Percentiles rank a stretch among this genome's conserved stretches.
phyloP scores from a whole-genome alignment of 1,140 invertebrate genomes.

The Prorops nasuta region DNA sequence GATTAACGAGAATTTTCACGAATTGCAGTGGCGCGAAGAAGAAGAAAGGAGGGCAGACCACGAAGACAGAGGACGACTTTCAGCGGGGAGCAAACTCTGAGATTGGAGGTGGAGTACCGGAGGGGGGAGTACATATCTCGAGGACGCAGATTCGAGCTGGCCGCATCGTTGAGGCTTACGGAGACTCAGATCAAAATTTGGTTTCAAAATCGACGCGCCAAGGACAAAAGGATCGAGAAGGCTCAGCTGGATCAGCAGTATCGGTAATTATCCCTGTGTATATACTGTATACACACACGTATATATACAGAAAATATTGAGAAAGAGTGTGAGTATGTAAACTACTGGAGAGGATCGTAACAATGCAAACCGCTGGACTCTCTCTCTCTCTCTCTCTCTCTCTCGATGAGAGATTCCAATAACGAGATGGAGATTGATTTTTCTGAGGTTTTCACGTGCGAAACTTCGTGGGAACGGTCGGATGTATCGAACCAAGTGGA shows the following conservation, averaged over 20 bases:
- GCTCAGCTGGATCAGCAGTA: conserved; percentile 92
- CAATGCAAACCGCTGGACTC: no score
- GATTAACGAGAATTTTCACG: conserved; percentile 8
- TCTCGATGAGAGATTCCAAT: no score
- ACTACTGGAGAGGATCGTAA: no score
- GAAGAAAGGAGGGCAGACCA: conserved; percentile 81
- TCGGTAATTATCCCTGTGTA: conserved; percentile 65
- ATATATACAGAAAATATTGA: no score
- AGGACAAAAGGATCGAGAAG: conserved; percentile 95
- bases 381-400: no score
- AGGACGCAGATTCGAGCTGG: conserved; percentile 81
- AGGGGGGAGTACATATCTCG: conserved; percentile 89
- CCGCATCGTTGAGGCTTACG: conserved; percentile 76
- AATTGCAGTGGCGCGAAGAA: conserved; percentile 73
- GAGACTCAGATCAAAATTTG: conserved; percentile 97
- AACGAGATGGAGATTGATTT: no score
- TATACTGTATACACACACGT: no score
- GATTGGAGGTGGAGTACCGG: conserved; percentile 88
- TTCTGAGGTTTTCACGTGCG: no score
- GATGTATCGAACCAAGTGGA: conserved; percentile 14
- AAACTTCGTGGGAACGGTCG: conserved; percentile 10
- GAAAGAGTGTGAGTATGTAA: no score
- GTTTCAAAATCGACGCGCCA: conserved; percentile 94
- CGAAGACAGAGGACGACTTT: conserved; percentile 91
- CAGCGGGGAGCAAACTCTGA: conserved; percentile 87